Evolutionary conservation across 2,888 invertebrate species (phyloP).

Genomic region (Lagria hirta): DNA sequence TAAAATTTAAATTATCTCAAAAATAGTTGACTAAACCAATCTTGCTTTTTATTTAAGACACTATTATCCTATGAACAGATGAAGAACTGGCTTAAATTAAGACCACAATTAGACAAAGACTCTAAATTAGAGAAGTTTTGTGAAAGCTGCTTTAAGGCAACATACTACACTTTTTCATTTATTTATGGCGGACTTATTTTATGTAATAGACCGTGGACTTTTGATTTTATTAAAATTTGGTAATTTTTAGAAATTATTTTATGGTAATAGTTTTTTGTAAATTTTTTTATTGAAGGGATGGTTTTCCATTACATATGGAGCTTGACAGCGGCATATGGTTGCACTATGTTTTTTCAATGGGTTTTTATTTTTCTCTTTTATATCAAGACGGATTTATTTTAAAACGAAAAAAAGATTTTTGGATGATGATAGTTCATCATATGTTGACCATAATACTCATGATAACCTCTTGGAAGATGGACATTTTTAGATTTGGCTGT

Average conservation of each 20-base stretch:
- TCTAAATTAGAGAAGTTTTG: background rate
- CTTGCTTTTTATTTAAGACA: no score
- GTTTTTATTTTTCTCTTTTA: no score
- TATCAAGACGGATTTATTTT: no score
- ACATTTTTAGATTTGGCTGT: background rate
- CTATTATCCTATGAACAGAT: no score
- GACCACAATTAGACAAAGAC: no score
- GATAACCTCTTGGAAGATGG: background rate
- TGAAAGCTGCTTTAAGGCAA: background rate
- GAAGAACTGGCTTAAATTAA: no score
- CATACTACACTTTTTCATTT: background rate
- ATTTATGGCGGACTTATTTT: background rate
- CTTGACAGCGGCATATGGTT: background rate
- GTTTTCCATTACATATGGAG: background rate
- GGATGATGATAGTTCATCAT: background rate
- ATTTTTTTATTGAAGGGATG: background rate
- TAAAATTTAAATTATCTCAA: no score
- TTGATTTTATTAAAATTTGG: conserved; percentile 2
- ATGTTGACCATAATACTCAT: background rate
- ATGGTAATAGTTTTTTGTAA: no score
- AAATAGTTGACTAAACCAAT: no score
- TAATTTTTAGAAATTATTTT: background rate
- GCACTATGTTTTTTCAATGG: conserved; percentile 1
- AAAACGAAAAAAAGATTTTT: conserved; percentile 1
- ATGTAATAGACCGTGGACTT: conserved; percentile 5